Conservation (phyloP, 2,113 vertebrate genomes). For the Pimephales promelas region DNA sequence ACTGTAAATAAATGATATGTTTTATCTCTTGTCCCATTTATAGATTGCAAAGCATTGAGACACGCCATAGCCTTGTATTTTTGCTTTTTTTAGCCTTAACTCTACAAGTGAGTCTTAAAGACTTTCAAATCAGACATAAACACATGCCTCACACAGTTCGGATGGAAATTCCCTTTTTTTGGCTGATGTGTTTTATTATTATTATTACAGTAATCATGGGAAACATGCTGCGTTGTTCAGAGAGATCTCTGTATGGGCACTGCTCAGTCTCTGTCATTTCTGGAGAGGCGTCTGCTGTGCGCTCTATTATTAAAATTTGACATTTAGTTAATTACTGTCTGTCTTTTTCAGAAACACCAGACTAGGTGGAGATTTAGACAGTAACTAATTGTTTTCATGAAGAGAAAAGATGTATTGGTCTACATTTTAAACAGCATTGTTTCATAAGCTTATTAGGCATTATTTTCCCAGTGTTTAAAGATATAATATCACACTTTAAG, state of each 20-base stretch:
- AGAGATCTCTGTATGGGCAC: background rate
- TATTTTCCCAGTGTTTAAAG: background rate
- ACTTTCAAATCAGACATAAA: conserved; percentile 16
- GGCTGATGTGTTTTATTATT: conserved; percentile 25
- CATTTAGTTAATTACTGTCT: conserved; percentile 16
- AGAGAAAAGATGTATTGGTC: background rate
- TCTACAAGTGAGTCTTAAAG: background rate
- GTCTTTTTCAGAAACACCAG: conserved; percentile 22
- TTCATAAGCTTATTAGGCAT: background rate
- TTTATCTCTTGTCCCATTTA: background rate
- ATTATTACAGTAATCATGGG: conserved; percentile 22
- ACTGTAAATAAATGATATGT: too few species aligned
- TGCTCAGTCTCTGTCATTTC: background rate
- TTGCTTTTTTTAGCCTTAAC: background rate
- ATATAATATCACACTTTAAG: background rate
- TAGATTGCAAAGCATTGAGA: background rate
- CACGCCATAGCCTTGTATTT: background rate
- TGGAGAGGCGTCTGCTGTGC: background rate
- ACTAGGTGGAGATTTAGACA: conserved; percentile 33
- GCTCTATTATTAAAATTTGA: conserved; percentile 31
- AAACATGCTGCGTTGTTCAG: conserved; percentile 12
- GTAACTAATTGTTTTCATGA: background rate
- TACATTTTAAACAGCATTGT: background rate
- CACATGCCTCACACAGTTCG: background rate
- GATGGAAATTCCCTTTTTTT: background rate